phyloP scores from a whole-genome alignment of 30 jellyfish, hydroid and myxozoan genomes.

The Hydra vulgaris region DNA sequence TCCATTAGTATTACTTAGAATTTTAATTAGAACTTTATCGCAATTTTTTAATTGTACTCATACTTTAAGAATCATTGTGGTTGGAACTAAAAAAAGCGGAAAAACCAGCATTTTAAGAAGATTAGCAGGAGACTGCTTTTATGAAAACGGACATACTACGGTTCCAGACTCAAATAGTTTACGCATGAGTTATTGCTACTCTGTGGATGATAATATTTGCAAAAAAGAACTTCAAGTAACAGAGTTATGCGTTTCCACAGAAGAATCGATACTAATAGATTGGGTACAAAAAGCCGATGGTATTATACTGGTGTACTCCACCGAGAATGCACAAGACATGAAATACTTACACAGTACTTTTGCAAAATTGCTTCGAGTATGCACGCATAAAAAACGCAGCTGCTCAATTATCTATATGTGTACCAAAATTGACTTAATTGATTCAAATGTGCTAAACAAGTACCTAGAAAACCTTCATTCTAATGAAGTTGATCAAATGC shows the following conservation, averaged over 20 bases:
- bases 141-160: background rate
- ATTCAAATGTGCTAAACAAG: background rate
- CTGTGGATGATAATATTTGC: background rate
- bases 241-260: background rate
- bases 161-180: background rate
- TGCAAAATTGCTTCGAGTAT: background rate
- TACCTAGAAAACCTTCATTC: background rate
- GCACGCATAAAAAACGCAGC: background rate
- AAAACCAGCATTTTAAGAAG: background rate
- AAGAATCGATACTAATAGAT: background rate
- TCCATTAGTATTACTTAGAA: no score
- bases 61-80: background rate
- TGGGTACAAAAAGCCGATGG: background rate
- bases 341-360: background rate
- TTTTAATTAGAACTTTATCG: background rate
- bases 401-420: background rate
- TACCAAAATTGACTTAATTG: background rate
- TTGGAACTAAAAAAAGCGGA: background rate
- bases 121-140: conserved; percentile 1
- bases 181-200: background rate
- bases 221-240: background rate
- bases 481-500: background rate
- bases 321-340: background rate
- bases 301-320: background rate
- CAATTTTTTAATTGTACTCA: background rate